These are phyloP conservation scores for Ennomos fuscantarius DNA, from an alignment of 2,888 invertebrate species.

Conservation along the genomic window DNA sequence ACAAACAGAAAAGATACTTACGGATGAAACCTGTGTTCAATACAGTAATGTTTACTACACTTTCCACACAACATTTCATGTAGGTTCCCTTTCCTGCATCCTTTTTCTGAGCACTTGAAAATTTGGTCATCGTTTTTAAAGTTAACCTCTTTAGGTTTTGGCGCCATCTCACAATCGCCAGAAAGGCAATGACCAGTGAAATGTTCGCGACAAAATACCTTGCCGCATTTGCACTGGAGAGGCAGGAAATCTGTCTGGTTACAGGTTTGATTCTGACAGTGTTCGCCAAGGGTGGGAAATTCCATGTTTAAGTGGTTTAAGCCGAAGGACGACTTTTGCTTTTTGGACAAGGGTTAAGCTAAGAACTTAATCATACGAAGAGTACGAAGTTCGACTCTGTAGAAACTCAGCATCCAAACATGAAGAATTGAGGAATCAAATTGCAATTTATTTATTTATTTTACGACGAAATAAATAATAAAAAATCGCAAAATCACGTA, in stretches of 20 bases:
- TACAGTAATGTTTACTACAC: slow-evolving; percentile 89
- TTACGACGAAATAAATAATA: too few species aligned
- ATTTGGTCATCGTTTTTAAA: slow-evolving; percentile 70
- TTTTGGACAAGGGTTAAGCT: too few species aligned
- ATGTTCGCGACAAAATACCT: slow-evolving; percentile 88
- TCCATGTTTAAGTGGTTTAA: slow-evolving; percentile 86
- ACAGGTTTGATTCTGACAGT: slow-evolving; percentile 86
- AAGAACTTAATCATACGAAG: too few species aligned
- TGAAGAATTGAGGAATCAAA: too few species aligned
- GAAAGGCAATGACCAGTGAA: slow-evolving; percentile 83
- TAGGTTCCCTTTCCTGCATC: slow-evolving; percentile 86
- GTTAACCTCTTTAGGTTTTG: slow-evolving; percentile 69
- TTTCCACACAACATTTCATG: slow-evolving; percentile 87
- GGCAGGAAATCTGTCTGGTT: slow-evolving; percentile 90
- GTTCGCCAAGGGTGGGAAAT: slow-evolving; percentile 89
- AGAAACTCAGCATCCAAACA: too few species aligned
- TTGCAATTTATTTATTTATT: too few species aligned
- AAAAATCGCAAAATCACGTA: too few species aligned
- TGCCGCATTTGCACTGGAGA: slow-evolving; percentile 87
- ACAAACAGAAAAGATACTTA: slow-evolving; percentile 71
- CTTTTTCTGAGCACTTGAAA: slow-evolving; percentile 83
- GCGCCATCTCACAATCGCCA: slow-evolving; percentile 78
- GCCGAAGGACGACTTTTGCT: neutral
- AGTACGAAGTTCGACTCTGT: too few species aligned
- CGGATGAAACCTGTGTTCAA: slow-evolving; percentile 87